Conservation (phyloP, 2,113 vertebrate species). For the Larimichthys crocea region DNA sequence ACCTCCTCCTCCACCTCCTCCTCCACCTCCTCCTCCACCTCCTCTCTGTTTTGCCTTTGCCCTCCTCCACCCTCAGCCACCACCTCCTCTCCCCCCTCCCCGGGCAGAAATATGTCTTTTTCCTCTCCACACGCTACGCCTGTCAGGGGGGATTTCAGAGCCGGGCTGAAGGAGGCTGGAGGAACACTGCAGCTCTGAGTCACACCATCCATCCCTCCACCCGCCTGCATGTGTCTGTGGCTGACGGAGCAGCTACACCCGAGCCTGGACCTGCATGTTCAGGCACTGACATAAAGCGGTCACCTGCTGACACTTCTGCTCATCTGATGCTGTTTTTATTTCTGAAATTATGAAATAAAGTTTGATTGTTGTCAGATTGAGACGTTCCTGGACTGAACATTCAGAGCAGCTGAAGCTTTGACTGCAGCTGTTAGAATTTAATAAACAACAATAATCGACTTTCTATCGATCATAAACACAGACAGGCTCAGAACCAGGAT, state of each 20-base stretch:
- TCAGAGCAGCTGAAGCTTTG: too few relatives aligned
- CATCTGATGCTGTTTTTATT: too few relatives aligned
- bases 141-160: slow-evolving; percentile 92
- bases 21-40: slow-evolving; percentile 66
- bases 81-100: slow-evolving; percentile 68
- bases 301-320: too few relatives aligned
- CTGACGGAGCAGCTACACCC: background rate
- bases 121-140: slow-evolving; percentile 90
- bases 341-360: too few relatives aligned
- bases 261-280: background rate
- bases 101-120: slow-evolving; percentile 92
- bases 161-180: slow-evolving; percentile 88
- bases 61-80: slow-evolving; percentile 15
- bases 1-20: slow-evolving; percentile 57
- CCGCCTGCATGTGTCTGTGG: background rate
- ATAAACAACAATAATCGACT: too few relatives aligned
- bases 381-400: too few relatives aligned
- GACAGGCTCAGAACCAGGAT: too few relatives aligned
- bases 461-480: too few relatives aligned
- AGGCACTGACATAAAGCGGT: background rate
- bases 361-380: too few relatives aligned
- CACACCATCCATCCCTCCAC: slow-evolving; percentile 18
- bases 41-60: slow-evolving; percentile 34
- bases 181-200: slow-evolving; percentile 67
- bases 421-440: too few relatives aligned